Conservation (phyloP, 2,113 vertebrate genomes). For the Macheiramphus alcinus region DNA sequence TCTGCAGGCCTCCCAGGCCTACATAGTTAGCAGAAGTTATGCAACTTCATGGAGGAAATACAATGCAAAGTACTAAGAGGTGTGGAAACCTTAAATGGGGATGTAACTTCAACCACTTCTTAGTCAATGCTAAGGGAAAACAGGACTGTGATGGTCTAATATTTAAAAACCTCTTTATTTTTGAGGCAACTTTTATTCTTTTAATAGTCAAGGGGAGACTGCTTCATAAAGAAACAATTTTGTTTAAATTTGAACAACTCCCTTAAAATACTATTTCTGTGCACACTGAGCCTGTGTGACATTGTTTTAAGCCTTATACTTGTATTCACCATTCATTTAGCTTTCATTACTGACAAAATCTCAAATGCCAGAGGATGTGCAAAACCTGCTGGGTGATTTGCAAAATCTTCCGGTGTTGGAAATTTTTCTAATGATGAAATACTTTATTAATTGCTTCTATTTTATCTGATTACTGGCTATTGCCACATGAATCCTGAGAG, state of each 20-base stretch:
- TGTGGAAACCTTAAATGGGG: background rate
- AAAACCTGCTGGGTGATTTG: slow-evolving; percentile 9
- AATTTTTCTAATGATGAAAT: background rate
- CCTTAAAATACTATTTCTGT: background rate
- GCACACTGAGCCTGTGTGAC: background rate
- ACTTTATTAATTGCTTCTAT: background rate
- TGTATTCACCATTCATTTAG: background rate
- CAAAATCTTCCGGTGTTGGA: background rate
- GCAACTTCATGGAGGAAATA: slow-evolving; percentile 23
- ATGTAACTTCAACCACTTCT: background rate
- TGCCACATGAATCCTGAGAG: background rate
- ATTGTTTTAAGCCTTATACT: background rate
- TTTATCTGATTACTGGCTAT: slow-evolving; percentile 13
- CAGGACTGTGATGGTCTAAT: background rate
- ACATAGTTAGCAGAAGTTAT: background rate
- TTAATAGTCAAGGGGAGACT: background rate
- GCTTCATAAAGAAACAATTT: background rate
- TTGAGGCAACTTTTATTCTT: background rate
- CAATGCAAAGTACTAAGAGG: background rate
- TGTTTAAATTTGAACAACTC: background rate
- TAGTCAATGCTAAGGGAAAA: background rate
- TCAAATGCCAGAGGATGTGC: background rate
- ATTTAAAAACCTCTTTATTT: background rate
- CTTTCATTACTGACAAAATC: background rate
- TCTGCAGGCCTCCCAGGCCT: background rate